phyloP scores from a whole-genome alignment of 2,888 invertebrate genomes.

The Clusia tigrina region DNA sequence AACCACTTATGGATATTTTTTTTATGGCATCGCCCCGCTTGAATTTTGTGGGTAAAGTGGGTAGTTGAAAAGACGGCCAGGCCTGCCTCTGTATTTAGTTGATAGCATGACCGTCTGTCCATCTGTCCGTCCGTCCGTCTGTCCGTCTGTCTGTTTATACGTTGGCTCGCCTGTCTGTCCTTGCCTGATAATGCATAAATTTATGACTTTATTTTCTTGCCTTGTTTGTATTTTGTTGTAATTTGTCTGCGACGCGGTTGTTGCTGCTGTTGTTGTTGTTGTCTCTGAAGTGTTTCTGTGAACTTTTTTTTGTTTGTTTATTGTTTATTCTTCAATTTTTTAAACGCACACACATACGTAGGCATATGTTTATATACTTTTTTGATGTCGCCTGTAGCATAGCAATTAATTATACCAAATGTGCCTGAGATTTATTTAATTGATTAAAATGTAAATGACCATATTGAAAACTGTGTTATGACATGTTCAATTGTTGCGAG shows the following conservation, averaged over 20 bases:
- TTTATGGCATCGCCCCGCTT: background rate
- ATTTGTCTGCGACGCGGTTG: slow-evolving; percentile 3
- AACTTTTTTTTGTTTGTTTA: background rate
- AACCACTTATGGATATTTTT: background rate
- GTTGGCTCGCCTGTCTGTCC: slow-evolving; percentile 6
- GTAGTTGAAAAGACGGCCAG: no score
- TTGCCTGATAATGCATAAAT: slow-evolving; percentile 14
- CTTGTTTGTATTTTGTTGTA: slow-evolving; percentile 9
- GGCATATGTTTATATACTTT: background rate
- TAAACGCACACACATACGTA: background rate
- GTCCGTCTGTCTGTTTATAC: slow-evolving; percentile 26
- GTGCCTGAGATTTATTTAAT: slow-evolving; percentile 8
- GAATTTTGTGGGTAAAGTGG: background rate
- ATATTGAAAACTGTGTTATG: background rate
- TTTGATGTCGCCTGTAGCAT: background rate
- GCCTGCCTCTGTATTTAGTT: slow-evolving; percentile 8
- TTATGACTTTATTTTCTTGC: slow-evolving; percentile 13
- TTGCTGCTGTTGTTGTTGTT: background rate
- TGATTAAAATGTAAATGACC: slow-evolving; percentile 1
- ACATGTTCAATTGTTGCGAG: slow-evolving; percentile 4
- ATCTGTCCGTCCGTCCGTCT: background rate
- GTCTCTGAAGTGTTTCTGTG: background rate
- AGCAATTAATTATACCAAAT: slow-evolving; percentile 1
- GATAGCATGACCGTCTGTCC: background rate
- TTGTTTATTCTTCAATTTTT: background rate